Conservation (phyloP, 2,888 invertebrate species). For the Fragum whitleyi region DNA sequence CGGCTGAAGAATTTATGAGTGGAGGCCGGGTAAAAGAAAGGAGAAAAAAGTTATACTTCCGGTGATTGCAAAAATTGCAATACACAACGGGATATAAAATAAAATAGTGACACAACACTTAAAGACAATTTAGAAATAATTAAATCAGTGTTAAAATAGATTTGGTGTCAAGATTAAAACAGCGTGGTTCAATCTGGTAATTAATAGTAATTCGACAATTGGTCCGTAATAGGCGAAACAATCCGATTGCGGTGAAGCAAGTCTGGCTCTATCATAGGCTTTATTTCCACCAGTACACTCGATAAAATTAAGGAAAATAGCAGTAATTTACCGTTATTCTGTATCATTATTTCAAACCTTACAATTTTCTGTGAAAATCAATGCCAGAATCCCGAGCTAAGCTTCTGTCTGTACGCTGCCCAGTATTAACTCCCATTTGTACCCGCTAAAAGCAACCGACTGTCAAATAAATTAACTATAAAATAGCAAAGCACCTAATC, state of each 20-base stretch:
- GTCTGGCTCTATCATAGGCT: slow-evolving; percentile 20
- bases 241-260: not conserved
- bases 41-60: slow-evolving; percentile 9
- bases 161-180: slow-evolving; percentile 26
- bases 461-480: slow-evolving; percentile 80
- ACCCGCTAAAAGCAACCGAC: slow-evolving; percentile 67
- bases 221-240: slow-evolving; percentile 26
- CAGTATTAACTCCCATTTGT: slow-evolving; percentile 67
- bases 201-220: slow-evolving; percentile 54
- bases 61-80: slow-evolving; percentile 3
- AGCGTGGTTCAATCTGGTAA: slow-evolving; percentile 33
- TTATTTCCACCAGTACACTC: slow-evolving; percentile 50
- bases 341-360: slow-evolving; percentile 75
- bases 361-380: slow-evolving; percentile 73
- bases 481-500: slow-evolving; percentile 76
- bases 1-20: slow-evolving; percentile 16
- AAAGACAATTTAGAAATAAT: slow-evolving; percentile 27
- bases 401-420: slow-evolving; percentile 53
- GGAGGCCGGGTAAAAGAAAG: slow-evolving; percentile 5
- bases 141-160: slow-evolving; percentile 14
- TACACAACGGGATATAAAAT: slow-evolving; percentile 11
- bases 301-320: slow-evolving; percentile 77
- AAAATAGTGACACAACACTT: not conserved
- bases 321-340: slow-evolving; percentile 75
- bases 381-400: slow-evolving; percentile 60